Percentiles rank a stretch among this genome's conserved stretches.
Conservation (phyloP, 1,140 invertebrate species). For the Xylocopa sonorina region DNA sequence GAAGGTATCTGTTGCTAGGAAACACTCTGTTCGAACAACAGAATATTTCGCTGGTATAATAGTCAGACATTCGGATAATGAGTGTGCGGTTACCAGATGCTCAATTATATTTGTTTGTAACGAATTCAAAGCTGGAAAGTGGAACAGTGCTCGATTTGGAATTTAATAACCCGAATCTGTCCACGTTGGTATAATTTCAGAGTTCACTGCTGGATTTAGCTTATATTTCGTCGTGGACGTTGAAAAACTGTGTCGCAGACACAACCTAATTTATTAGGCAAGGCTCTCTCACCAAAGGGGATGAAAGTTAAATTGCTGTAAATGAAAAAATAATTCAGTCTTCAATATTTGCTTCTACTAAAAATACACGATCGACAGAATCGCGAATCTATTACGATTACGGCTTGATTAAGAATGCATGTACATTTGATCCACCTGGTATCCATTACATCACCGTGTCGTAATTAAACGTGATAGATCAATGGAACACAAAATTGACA, state of each 20-base stretch:
- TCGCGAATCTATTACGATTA: constrained; percentile 26
- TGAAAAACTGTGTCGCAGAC: background rate
- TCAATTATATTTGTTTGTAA: too few species aligned
- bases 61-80: too few species aligned
- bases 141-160: background rate
- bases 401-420: constrained; percentile 30
- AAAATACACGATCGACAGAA: constrained; percentile 29
- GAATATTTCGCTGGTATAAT: too few species aligned
- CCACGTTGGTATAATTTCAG: background rate
- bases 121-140: background rate
- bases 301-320: constrained; percentile 30
- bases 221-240: too few species aligned
- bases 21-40: too few species aligned
- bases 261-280: background rate
- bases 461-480: too few species aligned
- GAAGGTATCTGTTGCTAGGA: too few species aligned
- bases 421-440: constrained; percentile 55
- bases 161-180: background rate
- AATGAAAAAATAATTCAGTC: constrained; percentile 39
- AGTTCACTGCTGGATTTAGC: background rate
- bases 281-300: background rate
- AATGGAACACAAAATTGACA: too few species aligned
- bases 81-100: too few species aligned
- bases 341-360: background rate
- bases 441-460: too few species aligned